phyloP scores from a whole-genome alignment of 1,140 invertebrate species.

The Polypedilum vanderplanki region DNA sequence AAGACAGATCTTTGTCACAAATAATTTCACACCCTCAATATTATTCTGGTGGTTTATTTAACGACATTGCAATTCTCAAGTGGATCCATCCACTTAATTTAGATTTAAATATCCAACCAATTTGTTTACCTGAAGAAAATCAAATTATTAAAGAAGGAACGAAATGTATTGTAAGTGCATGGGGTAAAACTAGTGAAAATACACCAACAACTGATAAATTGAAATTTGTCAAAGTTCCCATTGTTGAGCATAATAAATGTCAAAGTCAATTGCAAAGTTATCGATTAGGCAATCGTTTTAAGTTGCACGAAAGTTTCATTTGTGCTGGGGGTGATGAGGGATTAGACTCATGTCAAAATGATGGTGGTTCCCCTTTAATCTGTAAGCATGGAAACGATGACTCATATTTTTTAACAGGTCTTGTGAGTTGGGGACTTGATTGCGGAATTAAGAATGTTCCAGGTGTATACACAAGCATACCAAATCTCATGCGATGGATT shows the following conservation, averaged over 20 bases:
- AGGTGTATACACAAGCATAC: neutral
- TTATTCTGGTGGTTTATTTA: slow-evolving; percentile 41
- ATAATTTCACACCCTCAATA: slow-evolving; percentile 49
- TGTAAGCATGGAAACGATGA: slow-evolving; percentile 32
- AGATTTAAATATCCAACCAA: slow-evolving; percentile 33
- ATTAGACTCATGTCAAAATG: slow-evolving; percentile 45
- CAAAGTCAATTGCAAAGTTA: slow-evolving; percentile 43
- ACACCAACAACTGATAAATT: slow-evolving; percentile 47
- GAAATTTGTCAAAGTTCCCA: slow-evolving; percentile 47
- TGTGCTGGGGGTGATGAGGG: slow-evolving; percentile 50
- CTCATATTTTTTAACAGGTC: neutral
- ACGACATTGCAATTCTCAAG: slow-evolving; percentile 45
- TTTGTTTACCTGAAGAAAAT: slow-evolving; percentile 49
- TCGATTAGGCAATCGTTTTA: slow-evolving; percentile 44
- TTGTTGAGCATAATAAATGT: slow-evolving; percentile 41
- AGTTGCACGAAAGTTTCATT: slow-evolving; percentile 47
- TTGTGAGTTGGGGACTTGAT: neutral
- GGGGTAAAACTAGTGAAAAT: slow-evolving; percentile 49
- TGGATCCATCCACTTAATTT: neutral
- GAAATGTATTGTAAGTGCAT: slow-evolving; percentile 52
- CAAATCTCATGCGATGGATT: neutral
- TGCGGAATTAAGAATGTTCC: neutral
- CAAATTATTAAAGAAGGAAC: slow-evolving; percentile 32
- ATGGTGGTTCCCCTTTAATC: slow-evolving; percentile 39
- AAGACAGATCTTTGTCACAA: slow-evolving; percentile 41